Percentiles rank a stretch among this genome's conserved stretches.
Evolutionary conservation across 1,140 invertebrate genomes (phyloP).

Genomic region (Microplitis demolitor): DNA sequence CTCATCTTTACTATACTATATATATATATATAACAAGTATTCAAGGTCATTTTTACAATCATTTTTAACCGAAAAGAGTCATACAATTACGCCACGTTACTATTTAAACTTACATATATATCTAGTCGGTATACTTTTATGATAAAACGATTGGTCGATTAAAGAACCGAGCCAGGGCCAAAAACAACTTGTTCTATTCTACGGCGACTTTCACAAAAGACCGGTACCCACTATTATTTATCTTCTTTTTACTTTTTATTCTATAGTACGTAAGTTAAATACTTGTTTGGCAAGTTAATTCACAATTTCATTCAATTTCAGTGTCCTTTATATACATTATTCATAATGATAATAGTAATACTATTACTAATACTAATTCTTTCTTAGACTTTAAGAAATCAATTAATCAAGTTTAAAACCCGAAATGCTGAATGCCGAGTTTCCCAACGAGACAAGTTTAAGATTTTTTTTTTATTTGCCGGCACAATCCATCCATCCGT

Average conservation of each 20-base stretch:
- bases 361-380: too few species aligned
- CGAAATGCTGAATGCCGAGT: too few species aligned
- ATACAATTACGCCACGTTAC: conserved; percentile 33
- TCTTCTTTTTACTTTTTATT: neutral
- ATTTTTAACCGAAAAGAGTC: conserved; percentile 12
- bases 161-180: too few species aligned
- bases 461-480: neutral
- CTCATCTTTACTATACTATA: conserved; percentile 5
- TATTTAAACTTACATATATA: neutral
- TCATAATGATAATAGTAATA: too few species aligned
- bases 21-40: conserved; percentile 25
- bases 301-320: conserved; percentile 3
- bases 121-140: too few species aligned
- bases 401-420: too few species aligned
- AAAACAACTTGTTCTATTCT: too few species aligned
- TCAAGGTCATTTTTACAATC: conserved; percentile 47
- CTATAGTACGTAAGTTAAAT: neutral
- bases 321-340: neutral
- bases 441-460: neutral
- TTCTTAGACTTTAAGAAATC: too few species aligned
- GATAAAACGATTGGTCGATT: neutral
- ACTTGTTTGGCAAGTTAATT: conserved; percentile 8
- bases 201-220: neutral
- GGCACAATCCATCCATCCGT: neutral
- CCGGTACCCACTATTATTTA: neutral